Conservation (phyloP, 2,888 invertebrate genomes). For the Tipula unca region DNA sequence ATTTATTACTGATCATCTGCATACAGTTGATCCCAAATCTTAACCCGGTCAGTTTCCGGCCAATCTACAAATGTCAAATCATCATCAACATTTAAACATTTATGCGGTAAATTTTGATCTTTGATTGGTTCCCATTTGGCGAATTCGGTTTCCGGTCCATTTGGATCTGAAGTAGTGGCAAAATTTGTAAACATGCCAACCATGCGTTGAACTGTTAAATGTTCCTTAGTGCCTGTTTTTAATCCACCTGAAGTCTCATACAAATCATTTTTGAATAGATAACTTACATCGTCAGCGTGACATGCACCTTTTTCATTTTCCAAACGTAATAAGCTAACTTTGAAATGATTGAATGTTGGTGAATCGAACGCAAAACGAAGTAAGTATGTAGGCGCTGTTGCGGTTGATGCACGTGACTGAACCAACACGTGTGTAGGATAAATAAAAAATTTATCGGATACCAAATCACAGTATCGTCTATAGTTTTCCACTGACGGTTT, state of each 20-base stretch:
- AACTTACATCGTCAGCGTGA: conserved; percentile 39
- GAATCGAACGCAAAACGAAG: conserved; percentile 42
- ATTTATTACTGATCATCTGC: no score
- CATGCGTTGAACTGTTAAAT: conserved; percentile 32
- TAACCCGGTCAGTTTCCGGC: conserved; percentile 33
- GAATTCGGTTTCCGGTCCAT: conserved; percentile 25
- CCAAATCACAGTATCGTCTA: background rate
- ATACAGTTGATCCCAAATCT: conserved; percentile 36
- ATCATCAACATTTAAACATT: conserved; percentile 35
- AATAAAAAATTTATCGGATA: background rate
- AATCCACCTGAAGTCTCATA: background rate
- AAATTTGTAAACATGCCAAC: conserved; percentile 37
- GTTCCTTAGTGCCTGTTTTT: conserved; percentile 27
- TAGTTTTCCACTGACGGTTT: conserved; percentile 17
- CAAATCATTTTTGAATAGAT: conserved; percentile 32
- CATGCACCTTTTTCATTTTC: conserved; percentile 32
- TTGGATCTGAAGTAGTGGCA: conserved; percentile 35
- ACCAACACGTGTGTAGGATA: background rate
- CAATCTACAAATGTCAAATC: conserved; percentile 30
- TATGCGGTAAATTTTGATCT: conserved; percentile 26
- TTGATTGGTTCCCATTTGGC: conserved; percentile 24
- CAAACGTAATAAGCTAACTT: background rate
- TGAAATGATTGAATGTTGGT: conserved; percentile 38
- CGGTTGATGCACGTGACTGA: background rate
- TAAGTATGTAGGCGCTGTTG: conserved; percentile 35